Evolutionary conservation across 2,888 invertebrate genomes (phyloP), one percentile per base, ranked within the genome.

Genomic region (Pantelozetes paolii): DNA sequence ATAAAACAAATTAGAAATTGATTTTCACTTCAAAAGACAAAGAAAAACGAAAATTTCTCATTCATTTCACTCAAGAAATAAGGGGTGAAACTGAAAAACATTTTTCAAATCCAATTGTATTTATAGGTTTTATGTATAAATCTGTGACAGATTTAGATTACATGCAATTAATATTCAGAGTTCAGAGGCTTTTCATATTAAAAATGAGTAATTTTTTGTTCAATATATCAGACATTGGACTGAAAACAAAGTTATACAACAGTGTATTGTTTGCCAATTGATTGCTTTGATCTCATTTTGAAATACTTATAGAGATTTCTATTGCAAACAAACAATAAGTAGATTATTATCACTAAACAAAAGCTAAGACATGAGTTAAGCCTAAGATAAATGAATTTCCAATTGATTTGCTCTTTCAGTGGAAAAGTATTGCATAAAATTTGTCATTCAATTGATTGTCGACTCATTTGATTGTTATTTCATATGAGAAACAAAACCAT

Each of bases 381-480:
- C 57, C 57, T 9, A 57, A 57, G 57, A 57, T 57, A 57, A 57
- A 57, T 57, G 57, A 57, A 57, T 57, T 57, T 57, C 28, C 57
- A 57, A 57, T 57, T 57, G 57, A 57, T 57, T 57, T 57, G n/a
- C 28, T 26, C 28, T 57, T 30, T 57, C 57, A 28, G 13, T 23
- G 11, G 28, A 57, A 30, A 23, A 23, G 13, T 45, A 45, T 42
- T 11, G 9, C 8, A 54, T 54, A 13, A 57, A 57, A 57, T 57
- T 57, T 57, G 28, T 57, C 57, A 28, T 23, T 57, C 28, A 57
- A 23, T 23, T 15, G 36, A 36, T 36, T 8, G 5, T 8, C 36
- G 9, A 36, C 5, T 9, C 6, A 36, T 8, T 36, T 9, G 36
- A 36, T 36, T 36, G 36, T 36, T 5, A 36, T 9, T 48, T n/a